A percentile compares a stretch with the other conserved stretches of the same genome.
Evolutionary conservation across 1,140 invertebrate species (phyloP).

Genomic region (Paracyclopina nana): DNA sequence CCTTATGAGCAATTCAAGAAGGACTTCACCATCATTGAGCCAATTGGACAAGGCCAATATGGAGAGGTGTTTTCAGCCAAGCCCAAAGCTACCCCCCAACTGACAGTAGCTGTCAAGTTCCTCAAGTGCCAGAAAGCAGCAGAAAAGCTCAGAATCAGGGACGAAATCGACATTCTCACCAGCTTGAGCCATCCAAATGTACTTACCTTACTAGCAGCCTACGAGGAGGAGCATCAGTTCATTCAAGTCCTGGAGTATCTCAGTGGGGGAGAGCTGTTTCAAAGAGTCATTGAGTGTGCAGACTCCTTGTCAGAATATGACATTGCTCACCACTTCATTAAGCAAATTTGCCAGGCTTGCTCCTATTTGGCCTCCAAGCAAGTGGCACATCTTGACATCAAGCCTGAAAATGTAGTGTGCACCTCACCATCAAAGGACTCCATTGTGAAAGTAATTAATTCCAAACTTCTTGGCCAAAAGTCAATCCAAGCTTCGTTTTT

Average conservation of each 20-base stretch:
- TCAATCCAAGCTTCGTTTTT: too few species aligned
- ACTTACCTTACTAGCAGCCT: slow-evolving; percentile 4
- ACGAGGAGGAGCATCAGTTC: slow-evolving; percentile 1
- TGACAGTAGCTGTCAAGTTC: neutral
- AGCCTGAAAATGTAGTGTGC: slow-evolving; percentile 95
- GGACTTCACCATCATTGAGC: slow-evolving; percentile 2
- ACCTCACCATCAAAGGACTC: slow-evolving; percentile 43
- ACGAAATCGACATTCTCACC: slow-evolving; percentile 4
- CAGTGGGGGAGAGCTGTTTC: slow-evolving; percentile 82
- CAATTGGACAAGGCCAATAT: slow-evolving; percentile 6
- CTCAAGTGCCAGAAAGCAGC: neutral
- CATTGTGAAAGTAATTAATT: neutral
- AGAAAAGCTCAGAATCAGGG: neutral
- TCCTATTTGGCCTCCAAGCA: slow-evolving; percentile 49
- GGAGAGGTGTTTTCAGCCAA: neutral
- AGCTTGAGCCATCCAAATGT: neutral
- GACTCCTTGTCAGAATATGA: slow-evolving; percentile 86
- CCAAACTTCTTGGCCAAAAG: too few species aligned
- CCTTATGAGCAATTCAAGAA: neutral
- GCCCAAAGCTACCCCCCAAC: neutral
- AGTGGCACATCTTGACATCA: slow-evolving; percentile 87
- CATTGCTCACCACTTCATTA: slow-evolving; percentile 82
- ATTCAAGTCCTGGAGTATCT: slow-evolving; percentile 7
- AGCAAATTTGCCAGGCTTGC: slow-evolving; percentile 82
- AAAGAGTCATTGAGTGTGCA: slow-evolving; percentile 91